These are phyloP conservation scores for Pedetes capensis DNA, from an alignment of 2,113 vertebrate genomes.

Conservation along the genomic window DNA sequence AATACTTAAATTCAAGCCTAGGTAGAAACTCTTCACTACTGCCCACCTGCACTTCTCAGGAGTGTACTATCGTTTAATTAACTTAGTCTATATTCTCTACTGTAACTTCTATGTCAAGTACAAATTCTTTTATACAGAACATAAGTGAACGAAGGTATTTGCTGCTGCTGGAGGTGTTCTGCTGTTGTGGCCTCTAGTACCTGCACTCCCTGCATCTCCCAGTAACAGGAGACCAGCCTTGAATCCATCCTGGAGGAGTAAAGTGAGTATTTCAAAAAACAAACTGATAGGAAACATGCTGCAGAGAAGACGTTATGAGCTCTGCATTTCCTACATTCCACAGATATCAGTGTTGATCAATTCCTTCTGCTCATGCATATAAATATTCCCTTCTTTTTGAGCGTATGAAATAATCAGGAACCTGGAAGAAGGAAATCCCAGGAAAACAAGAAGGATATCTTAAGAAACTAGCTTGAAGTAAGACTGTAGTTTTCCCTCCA, in stretches of 20 bases:
- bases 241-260: neutral
- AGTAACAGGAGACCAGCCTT: neutral
- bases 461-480: neutral
- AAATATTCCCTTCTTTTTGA: neutral
- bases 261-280: neutral
- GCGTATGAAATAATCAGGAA: neutral
- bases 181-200: no score
- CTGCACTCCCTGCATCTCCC: no score
- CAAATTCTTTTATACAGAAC: no score
- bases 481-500: neutral
- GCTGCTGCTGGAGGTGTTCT: no score
- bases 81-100: no score
- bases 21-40: no score
- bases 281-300: neutral
- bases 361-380: neutral
- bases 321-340: neutral
- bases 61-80: no score
- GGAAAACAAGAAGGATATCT: neutral
- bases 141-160: no score
- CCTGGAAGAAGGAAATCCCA: neutral
- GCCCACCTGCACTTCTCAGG: no score
- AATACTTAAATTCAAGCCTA: no score
- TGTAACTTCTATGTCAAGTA: no score
- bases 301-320: neutral
- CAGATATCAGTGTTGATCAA: neutral